Percentiles rank a stretch among this genome's conserved stretches.
These are phyloP conservation scores for Atrichornis clamosus DNA, from an alignment of 2,113 vertebrate genomes.

Conservation along the genomic window DNA sequence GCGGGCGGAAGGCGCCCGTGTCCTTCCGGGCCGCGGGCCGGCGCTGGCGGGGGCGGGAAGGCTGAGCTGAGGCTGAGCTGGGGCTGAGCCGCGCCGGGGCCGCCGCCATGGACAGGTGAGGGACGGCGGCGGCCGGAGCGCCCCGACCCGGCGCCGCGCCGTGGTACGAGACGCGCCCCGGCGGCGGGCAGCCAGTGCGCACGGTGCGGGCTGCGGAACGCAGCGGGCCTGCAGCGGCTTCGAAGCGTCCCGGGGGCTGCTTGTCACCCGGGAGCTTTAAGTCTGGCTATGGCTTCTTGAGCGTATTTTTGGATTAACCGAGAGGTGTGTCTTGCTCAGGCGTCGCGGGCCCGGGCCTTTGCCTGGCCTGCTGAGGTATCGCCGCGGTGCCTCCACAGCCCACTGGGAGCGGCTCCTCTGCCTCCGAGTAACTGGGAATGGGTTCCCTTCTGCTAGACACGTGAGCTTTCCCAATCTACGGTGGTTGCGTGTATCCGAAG, in stretches of 20 bases:
- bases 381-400: background rate
- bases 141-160: too few relatives aligned
- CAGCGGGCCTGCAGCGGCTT: background rate
- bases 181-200: background rate
- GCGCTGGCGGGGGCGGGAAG: constrained; percentile 10
- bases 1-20: background rate
- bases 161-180: background rate
- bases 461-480: fast-evolving
- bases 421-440: fast-evolving
- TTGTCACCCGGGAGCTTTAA: background rate
- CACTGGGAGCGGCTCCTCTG: background rate
- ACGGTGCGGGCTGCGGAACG: background rate
- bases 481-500: background rate
- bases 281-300: too few relatives aligned
- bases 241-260: background rate
- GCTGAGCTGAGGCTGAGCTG: background rate
- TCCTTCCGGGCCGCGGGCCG: background rate
- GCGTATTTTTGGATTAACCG: fast-evolving
- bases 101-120: constrained; percentile 10
- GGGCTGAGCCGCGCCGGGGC: background rate
- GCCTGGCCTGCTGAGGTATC: background rate
- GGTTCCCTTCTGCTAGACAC: fast-evolving
- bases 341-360: background rate
- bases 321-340: background rate
- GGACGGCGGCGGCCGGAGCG: background rate